Base-by-base conservation (phyloP, 2,797 vertebrate species). In the Sebastes hopkinsi region DNA sequence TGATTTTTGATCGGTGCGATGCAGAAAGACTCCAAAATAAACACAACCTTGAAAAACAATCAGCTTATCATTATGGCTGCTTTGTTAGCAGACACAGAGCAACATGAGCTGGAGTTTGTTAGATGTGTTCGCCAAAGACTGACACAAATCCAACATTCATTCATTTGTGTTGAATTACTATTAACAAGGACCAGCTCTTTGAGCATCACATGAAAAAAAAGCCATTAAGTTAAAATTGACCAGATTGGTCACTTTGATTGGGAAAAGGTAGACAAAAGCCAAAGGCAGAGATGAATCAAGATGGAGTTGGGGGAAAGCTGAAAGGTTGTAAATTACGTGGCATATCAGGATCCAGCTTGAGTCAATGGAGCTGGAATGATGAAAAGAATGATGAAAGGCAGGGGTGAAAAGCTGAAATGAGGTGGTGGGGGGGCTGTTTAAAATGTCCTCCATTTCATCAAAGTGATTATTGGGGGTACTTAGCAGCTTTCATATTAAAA, bases 401-500 rank as follows among this genome's bases (percentile, higher is more conserved):
- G 65, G 85, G 91, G 90, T 93, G 93, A 92, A 92, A 93, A 94
- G 89, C 90, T 92, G 93, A 92, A 93, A 92, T 92, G 91, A 75
- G 58, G 84, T 78, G 68, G 84, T 27, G 22, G 25, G 72, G 72
- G 72, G 55, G 64, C 70, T 91, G 76, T 87, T 93, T 87, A 87
- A 95, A 93, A 94, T 90, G 91, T 92, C 89, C 91, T 93, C 90
- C 56, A 81, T 94, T 95, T 94, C 93, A 95, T 94, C 93, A 94
- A 94, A 95, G 94, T 94, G 92, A 96, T 94, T 95, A 94, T 95
- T 95, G 91, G 89, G 90, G 93, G 92, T 95, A 94, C 94, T 95
- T 95, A 95, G 91, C 93, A 92, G 94, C 94, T 94, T 95, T 95
- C 94, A 94, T 94, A 95, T 95, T 94, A 95, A 95, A 94, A 95